Conservation (phyloP, 1,140 invertebrate genomes). For the Drosophila biarmipes region DNA sequence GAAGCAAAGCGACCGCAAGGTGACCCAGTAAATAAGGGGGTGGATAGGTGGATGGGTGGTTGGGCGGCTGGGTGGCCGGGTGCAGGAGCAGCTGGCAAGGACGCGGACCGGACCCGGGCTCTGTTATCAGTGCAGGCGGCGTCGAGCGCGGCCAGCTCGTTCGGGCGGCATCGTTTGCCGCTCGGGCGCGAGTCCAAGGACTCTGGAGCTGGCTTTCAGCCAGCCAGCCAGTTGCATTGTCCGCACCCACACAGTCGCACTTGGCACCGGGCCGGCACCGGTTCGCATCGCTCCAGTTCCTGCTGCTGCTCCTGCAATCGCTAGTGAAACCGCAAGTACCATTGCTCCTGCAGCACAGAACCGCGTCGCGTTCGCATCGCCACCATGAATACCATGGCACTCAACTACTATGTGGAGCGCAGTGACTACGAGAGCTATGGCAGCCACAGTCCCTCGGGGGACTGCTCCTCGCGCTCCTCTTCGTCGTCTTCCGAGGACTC, state of each 20-base stretch:
- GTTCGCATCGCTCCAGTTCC: conserved; percentile 58
- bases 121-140: conserved; percentile 71
- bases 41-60: conserved; percentile 5
- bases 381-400: conserved; percentile 64
- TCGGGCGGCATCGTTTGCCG: conserved; percentile 50
- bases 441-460: conserved; percentile 47
- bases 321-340: background rate
- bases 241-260: conserved; percentile 82
- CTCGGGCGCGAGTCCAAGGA: conserved; percentile 45
- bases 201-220: conserved; percentile 25
- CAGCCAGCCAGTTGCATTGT: conserved; percentile 77
- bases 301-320: conserved; percentile 7
- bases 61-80: background rate
- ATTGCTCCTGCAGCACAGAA: conserved; percentile 12
- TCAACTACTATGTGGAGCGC: conserved; percentile 72
- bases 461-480: conserved; percentile 48
- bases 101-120: conserved; percentile 27
- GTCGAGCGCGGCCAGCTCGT: conserved; percentile 31
- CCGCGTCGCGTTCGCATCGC: background rate
- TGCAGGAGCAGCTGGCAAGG: conserved; percentile 36
- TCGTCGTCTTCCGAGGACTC: conserved; percentile 32
- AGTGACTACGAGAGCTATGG: conserved; percentile 65
- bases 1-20: conserved; percentile 50
- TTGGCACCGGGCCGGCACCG: conserved; percentile 80
- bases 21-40: conserved; percentile 74